Conservation (phyloP, 2,888 invertebrate species). For the Scaptomyza tumidula region DNA sequence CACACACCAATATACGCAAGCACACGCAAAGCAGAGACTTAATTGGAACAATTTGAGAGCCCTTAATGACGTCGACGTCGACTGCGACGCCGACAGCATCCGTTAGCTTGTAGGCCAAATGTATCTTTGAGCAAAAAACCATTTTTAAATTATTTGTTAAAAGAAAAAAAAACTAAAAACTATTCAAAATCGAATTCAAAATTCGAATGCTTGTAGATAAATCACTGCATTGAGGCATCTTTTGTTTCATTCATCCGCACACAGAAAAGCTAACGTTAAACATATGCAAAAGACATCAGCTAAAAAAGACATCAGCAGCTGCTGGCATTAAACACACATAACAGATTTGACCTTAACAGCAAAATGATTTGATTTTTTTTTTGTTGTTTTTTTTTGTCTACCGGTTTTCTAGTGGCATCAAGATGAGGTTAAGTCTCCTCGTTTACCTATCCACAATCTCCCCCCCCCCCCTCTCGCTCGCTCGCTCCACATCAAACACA, state of each 20-base stretch:
- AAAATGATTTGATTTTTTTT: not conserved
- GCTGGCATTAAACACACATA: slow-evolving; percentile 43
- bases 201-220: slow-evolving; percentile 44
- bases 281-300: slow-evolving; percentile 45
- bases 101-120: slow-evolving; percentile 65
- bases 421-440: slow-evolving; percentile 36
- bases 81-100: slow-evolving; percentile 36
- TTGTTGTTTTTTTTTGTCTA: slow-evolving; percentile 51
- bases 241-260: slow-evolving; percentile 8
- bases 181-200: slow-evolving; percentile 57
- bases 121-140: slow-evolving; percentile 51
- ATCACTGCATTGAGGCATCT: slow-evolving; percentile 38
- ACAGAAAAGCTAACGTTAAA: slow-evolving; percentile 35
- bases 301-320: not conserved
- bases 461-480: not conserved
- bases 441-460: not conserved
- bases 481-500: not conserved
- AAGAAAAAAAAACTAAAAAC: too few relatives aligned
- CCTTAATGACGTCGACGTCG: slow-evolving; percentile 71
- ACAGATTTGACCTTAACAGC: slow-evolving; percentile 76
- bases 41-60: slow-evolving; percentile 79
- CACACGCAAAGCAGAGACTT: slow-evolving; percentile 58
- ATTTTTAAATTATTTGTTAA: too few relatives aligned
- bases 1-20: slow-evolving; percentile 26
- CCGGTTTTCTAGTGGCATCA: slow-evolving; percentile 69